phyloP scores from a whole-genome alignment of 2,797 vertebrate genomes.

The Salmo trutta region DNA sequence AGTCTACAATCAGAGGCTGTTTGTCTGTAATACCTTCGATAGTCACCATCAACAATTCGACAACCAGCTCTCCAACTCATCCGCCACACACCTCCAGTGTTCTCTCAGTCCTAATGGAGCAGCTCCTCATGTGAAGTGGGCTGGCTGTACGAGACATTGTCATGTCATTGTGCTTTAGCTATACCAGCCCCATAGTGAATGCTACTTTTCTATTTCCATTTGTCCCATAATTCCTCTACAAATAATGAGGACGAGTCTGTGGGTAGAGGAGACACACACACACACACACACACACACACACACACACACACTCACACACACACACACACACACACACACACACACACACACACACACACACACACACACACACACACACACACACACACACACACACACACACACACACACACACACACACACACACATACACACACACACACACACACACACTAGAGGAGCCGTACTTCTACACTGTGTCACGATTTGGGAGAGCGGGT shows the following conservation, averaged over 20 bases:
- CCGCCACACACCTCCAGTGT: neutral
- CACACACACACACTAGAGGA: neutral
- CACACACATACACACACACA: constrained; percentile 10
- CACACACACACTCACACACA: neutral
- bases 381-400: neutral
- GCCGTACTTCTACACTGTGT: constrained; percentile 25
- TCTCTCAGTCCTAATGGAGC: neutral
- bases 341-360: constrained; percentile 10
- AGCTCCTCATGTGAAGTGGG: neutral
- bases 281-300: neutral
- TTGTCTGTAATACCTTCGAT: neutral
- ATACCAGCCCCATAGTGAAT: constrained; percentile 42
- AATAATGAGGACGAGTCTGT: constrained; percentile 58
- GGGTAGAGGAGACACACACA: constrained; percentile 39
- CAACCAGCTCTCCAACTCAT: neutral
- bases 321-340: neutral
- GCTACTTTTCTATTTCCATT: constrained; percentile 50
- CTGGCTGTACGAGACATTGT: neutral
- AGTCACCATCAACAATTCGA: neutral
- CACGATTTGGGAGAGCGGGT: constrained; percentile 30
- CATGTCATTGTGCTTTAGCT: constrained; percentile 47
- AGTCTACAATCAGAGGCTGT: neutral
- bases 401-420: constrained; percentile 30
- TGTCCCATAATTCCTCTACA: constrained; percentile 65
- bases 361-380: constrained; percentile 32